Conservation (phyloP, 1,140 invertebrate genomes). For the Tyrophagus putrescentiae region DNA sequence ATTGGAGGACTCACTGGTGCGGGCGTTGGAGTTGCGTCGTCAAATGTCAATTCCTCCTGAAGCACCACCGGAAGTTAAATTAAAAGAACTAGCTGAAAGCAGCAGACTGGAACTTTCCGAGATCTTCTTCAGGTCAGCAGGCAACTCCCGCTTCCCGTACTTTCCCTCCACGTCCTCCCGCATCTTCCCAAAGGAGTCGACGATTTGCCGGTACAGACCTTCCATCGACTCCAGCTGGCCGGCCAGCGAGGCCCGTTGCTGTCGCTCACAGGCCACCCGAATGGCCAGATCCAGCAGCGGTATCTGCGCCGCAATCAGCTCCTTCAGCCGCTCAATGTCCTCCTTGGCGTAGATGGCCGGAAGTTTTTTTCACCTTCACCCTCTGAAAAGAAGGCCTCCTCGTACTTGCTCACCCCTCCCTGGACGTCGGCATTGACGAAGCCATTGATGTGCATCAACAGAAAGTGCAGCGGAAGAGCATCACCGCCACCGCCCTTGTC, state of each 20-base stretch:
- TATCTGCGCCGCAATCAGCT: constrained; percentile 31
- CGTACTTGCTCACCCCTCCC: constrained; percentile 88
- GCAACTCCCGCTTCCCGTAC: constrained; percentile 55
- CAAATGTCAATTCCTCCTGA: too few species aligned
- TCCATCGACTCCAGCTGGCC: constrained; percentile 48
- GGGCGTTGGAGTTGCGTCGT: too few species aligned
- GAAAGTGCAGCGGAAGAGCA: constrained; percentile 78
- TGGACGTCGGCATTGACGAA: constrained; percentile 88
- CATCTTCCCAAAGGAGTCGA: constrained; percentile 57
- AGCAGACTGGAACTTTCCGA: too few species aligned
- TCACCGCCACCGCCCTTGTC: constrained; percentile 48
- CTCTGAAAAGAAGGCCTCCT: constrained; percentile 62
- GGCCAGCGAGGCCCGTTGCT: constrained; percentile 32
- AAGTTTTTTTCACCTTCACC: not conserved
- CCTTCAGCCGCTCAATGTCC: constrained; percentile 7
- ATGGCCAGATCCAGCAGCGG: constrained; percentile 61
- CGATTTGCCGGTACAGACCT: constrained; percentile 64
- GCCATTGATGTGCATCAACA: constrained; percentile 72
- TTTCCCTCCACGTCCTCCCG: constrained; percentile 56
- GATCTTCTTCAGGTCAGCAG: constrained; percentile 42
- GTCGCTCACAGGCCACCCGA: constrained; percentile 59
- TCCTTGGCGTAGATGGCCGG: constrained; percentile 7
- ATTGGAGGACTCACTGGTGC: too few species aligned
- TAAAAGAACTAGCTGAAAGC: too few species aligned
- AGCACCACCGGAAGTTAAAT: too few species aligned